Evolutionary conservation across 2,888 invertebrate species (phyloP).

Genomic region (Drosophila conformis): DNA sequence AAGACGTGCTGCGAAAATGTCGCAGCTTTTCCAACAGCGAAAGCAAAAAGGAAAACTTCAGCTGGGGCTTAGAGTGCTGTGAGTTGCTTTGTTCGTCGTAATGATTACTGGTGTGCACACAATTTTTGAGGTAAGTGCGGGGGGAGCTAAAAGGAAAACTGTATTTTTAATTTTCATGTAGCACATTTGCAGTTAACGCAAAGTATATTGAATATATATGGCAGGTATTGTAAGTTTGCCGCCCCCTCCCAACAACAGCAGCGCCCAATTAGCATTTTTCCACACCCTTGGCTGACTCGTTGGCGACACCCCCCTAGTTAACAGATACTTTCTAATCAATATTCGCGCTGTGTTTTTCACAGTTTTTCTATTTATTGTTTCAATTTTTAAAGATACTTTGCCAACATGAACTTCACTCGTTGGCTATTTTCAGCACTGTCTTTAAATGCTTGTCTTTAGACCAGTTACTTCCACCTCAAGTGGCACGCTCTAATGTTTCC

Average conservation of each 20-base stretch:
- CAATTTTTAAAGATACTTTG: not conserved
- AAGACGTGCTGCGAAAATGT: conserved; percentile 40
- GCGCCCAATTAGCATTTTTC: conserved; percentile 47
- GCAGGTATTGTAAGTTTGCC: conserved; percentile 18
- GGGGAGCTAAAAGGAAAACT: not conserved
- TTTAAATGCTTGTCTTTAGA: conserved; percentile 25
- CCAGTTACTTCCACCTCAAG: conserved; percentile 36
- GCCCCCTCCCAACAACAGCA: not conserved
- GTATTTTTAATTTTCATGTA: conserved; percentile 59
- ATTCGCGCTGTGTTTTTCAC: conserved; percentile 20
- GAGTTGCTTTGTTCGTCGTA: conserved; percentile 25
- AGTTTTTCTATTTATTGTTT: not conserved
- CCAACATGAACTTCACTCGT: conserved; percentile 23
- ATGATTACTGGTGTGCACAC: conserved; percentile 58
- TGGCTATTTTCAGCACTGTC: conserved; percentile 1
- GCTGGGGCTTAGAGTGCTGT: not conserved
- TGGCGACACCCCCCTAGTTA: not conserved
- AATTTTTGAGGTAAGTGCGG: conserved; percentile 8
- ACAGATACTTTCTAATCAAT: conserved; percentile 40
- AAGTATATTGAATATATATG: conserved; percentile 54
- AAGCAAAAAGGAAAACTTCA: conserved; percentile 9
- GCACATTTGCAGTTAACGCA: conserved; percentile 46
- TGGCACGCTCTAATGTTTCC: conserved; percentile 12
- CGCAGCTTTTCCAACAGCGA: conserved; percentile 48
- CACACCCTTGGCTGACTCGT: conserved; percentile 2